Conservation (phyloP, 1,140 invertebrate species). For the Cheumatopsyche charites region DNA sequence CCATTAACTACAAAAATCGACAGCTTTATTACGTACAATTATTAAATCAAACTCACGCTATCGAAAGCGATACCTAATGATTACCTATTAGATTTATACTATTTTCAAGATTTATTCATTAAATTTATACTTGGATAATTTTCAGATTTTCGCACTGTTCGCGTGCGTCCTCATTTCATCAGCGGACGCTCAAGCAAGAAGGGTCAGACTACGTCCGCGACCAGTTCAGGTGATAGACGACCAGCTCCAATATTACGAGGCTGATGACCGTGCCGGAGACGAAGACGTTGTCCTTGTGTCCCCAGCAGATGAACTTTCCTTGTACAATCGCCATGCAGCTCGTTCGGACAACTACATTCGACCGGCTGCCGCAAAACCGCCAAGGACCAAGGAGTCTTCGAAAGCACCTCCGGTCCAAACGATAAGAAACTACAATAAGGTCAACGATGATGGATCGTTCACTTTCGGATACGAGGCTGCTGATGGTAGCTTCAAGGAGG, state of each 20-base stretch:
- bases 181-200: constrained; percentile 24
- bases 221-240: constrained; percentile 36
- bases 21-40: no score
- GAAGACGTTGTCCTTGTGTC: constrained; percentile 56
- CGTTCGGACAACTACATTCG: constrained; percentile 50
- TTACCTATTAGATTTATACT: no score
- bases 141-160: constrained; percentile 37
- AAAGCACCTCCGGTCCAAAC: constrained; percentile 78
- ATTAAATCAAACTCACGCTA: not conserved
- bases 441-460: constrained; percentile 84
- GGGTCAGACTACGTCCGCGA: constrained; percentile 42
- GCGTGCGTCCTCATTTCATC: constrained; percentile 23
- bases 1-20: no score
- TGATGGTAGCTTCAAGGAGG: constrained; percentile 89
- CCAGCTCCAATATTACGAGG: constrained; percentile 44
- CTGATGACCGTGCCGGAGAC: constrained; percentile 38
- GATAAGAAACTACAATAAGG: constrained; percentile 80
- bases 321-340: constrained; percentile 53
- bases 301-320: constrained; percentile 53
- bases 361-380: constrained; percentile 48
- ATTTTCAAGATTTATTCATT: no score
- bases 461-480: constrained; percentile 86
- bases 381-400: constrained; percentile 64
- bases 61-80: not conserved
- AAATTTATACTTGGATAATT: constrained; percentile 25